Conservation (phyloP, 1,140 invertebrate genomes). For the Drosophila sulfurigaster region DNA sequence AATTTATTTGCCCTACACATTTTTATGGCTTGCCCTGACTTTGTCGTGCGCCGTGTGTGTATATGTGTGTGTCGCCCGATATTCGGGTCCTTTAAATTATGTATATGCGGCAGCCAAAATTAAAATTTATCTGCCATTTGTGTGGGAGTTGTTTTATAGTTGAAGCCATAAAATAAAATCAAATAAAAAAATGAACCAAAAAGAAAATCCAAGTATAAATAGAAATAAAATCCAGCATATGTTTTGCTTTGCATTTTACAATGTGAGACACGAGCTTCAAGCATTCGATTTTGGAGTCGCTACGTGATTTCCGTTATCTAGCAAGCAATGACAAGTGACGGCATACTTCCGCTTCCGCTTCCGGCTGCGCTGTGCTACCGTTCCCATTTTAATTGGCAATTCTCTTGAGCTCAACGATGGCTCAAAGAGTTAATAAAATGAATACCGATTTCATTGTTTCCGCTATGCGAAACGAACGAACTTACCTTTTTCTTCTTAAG, state of each 20-base stretch:
- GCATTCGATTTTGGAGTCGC: neutral
- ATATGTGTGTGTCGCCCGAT: constrained; percentile 18
- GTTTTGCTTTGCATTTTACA: constrained; percentile 38
- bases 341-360: constrained; percentile 15
- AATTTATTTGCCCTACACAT: constrained; percentile 77
- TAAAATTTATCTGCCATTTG: constrained; percentile 71
- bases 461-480: constrained; percentile 15
- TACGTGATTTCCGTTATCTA: constrained; percentile 33
- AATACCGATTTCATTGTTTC: constrained; percentile 61
- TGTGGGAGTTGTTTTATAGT: constrained; percentile 53
- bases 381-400: constrained; percentile 66
- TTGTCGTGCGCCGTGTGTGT: constrained; percentile 30
- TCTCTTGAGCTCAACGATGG: constrained; percentile 27
- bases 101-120: constrained; percentile 62
- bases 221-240: constrained; percentile 46
- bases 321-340: constrained; percentile 32
- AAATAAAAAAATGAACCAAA: neutral
- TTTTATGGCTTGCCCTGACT: constrained; percentile 76
- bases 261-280: neutral
- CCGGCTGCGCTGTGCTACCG: neutral
- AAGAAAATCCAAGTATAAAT: neutral
- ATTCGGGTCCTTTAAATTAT: constrained; percentile 62
- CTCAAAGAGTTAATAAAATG: constrained; percentile 72
- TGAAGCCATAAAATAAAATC: constrained; percentile 45
- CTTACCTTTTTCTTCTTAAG: constrained; percentile 36